Base-by-base conservation (phyloP, 2,797 vertebrate species). In the Melanotaenia maccullochi region DNA sequence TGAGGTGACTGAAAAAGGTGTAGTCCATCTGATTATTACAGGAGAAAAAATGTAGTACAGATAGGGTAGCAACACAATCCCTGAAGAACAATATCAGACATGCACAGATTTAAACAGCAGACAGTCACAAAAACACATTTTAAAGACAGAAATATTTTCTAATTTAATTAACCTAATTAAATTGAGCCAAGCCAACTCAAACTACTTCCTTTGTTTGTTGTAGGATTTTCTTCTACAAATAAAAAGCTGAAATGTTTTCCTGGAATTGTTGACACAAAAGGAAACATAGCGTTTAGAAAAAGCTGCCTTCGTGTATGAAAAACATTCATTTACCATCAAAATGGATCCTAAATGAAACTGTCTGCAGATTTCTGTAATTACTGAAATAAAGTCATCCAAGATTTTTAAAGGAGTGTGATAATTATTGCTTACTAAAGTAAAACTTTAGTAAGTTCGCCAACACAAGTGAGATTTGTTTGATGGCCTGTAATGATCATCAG, bases 291-390 rank as follows among this genome's bases (percentile, higher is more conserved):
- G 13, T 30, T 40, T 40, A 14, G 38, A 40, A 40, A 40, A 40
- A 40, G 3, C 38, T 13, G 38, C 38, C 12, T 14, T 4, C 14
- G 5, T 32, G 14, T 8, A 60, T 11, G 28, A 30, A n/a, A 25
- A 5, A 8, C 20, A 9, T 18, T 68, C 20, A 47, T 79, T 66
- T 5, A 49, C 66, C 13, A 61, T 75, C 52, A 80, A 82, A 71
- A 28, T 0, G 2, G 54, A 72, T 59, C 66, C 32, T 33, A 30
- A 69, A 74, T 85, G 32, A 79, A 86, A 76, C 32, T 33, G 40
- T 52, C 51, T 54, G 47, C 47, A 73, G 67, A 75, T 72, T 3
- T 52, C 51, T 33, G 18, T 68, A 73, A 88, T 62, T 51, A 54
- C 33, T 69, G 4, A 12, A 49, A 81, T 22, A 60, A 13, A 14